These are phyloP conservation scores for Apostichopus parvimensis DNA, from an alignment of 35 echinoderm and acorn worm genomes.

Conservation along the genomic window DNA sequence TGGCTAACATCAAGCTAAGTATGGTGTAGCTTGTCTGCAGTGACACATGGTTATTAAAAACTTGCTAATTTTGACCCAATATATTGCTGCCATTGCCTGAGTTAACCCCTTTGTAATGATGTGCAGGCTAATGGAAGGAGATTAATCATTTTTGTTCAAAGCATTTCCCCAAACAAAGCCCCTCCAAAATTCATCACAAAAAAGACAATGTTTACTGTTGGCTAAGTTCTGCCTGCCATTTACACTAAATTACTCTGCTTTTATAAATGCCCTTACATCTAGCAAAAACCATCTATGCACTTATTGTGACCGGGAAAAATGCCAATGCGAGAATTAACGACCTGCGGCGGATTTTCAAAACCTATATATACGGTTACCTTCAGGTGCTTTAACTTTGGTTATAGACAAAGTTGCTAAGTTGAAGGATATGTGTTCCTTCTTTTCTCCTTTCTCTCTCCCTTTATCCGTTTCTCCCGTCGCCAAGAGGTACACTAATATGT, in stretches of 20 bases:
- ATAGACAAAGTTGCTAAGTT: too few relatives aligned
- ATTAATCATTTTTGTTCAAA: neutral
- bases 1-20: too few relatives aligned
- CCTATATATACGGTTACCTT: neutral
- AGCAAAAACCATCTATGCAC: neutral
- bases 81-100: neutral
- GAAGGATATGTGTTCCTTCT: too few relatives aligned
- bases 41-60: neutral
- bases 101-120: constrained; percentile 3
- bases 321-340: neutral
- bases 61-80: neutral
- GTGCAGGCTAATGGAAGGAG: constrained; percentile 5
- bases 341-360: neutral
- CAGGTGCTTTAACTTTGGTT: too few relatives aligned
- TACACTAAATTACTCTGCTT: neutral
- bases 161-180: neutral
- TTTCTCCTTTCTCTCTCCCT: too few relatives aligned
- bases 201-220: constrained; percentile 21
- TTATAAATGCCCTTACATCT: neutral
- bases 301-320: neutral
- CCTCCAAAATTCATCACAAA: constrained; percentile 23
- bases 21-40: too few relatives aligned
- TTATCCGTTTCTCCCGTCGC: too few relatives aligned
- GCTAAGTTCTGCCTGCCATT: constrained; percentile 16
- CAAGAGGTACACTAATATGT: too few relatives aligned